Evolutionary conservation across 2,113 vertebrate species (phyloP), one percentile per base, ranked within the genome.

Genomic region (Opisthocomus hoazin): DNA sequence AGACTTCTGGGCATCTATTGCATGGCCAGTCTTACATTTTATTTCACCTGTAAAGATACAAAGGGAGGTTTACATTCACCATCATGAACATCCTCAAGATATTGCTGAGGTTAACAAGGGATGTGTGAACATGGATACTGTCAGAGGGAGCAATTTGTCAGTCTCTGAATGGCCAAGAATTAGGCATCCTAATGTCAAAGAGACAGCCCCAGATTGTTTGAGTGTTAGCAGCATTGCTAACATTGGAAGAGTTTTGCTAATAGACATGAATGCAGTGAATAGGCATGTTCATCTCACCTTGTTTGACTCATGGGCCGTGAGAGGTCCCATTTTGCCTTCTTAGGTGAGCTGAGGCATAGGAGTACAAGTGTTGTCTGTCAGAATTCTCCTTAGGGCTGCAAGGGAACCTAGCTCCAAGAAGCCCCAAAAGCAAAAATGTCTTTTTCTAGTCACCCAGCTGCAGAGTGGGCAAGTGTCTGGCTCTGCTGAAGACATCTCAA

Each of bases 101-200:
- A 48, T 6, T 56, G 7, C 23, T 37, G 29, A 84, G 22, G 7
- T 36, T 85, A 82, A 63, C 27, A 87, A 57, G 11, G 16, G 8
- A 11, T 2, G 6, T 0, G 0, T 57, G 24, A 73, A 12, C 29
- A 63, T 1, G 1, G 10, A 26, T 4, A 58, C 2, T 89, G 36
- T 30, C 16, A 89, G 39, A 75, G 8, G 13, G 26, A 82, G 53
- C 23, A 56, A 7, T 84, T 20, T 82, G 10, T 58, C 43, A 89
- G 46, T 22, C 16, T 15, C 17, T 12, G 5, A 84, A 48, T 3
- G 15, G 32, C 39, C 30, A 90, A 68, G 8, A 64, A 41, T 65
- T 64, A 64, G 21, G 11, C n/a, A 70, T 16, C 18, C 8, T 58
- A 10, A 10, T 21, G 9, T 58, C 15, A 54, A 43, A 88, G 81